These are phyloP conservation scores for Acipenser transmontanus DNA, from an alignment of 2,797 vertebrate species.

Conservation along the genomic window DNA sequence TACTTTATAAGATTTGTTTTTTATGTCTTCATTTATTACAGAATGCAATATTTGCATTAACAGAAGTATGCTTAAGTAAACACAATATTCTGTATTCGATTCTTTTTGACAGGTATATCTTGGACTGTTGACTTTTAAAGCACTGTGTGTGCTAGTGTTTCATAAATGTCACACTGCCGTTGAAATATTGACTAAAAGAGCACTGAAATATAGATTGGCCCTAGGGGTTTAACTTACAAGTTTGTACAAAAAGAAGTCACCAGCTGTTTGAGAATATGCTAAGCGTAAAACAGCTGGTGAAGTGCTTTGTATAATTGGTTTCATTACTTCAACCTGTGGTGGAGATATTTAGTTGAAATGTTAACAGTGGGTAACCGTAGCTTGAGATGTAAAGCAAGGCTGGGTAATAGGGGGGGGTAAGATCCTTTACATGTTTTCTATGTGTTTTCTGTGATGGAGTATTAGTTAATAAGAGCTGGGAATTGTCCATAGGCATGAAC, in stretches of 20 bases:
- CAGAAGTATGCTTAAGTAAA: no score
- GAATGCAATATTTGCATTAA: no score
- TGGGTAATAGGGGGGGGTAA: slow-evolving; percentile 5
- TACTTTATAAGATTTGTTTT: no score
- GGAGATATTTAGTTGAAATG: slow-evolving; percentile 51
- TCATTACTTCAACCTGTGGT: slow-evolving; percentile 46
- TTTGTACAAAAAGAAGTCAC: slow-evolving; percentile 18
- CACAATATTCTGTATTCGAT: no score
- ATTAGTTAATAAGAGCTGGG: slow-evolving; percentile 52
- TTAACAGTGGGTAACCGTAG: slow-evolving; percentile 21
- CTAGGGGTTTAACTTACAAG: slow-evolving; percentile 42
- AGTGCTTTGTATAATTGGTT: slow-evolving; percentile 55
- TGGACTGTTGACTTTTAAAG: slow-evolving; percentile 49
- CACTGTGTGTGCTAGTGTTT: slow-evolving; percentile 33
- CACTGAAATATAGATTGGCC: slow-evolving; percentile 59
- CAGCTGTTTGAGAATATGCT: slow-evolving; percentile 40
- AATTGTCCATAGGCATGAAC: slow-evolving; percentile 45
- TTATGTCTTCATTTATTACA: no score
- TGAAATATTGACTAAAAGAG: slow-evolving; percentile 45
- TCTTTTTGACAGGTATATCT: neutral
- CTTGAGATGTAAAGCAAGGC: slow-evolving; percentile 6
- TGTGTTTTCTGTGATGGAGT: slow-evolving; percentile 61
- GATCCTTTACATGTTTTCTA: slow-evolving; percentile 32
- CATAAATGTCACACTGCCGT: slow-evolving; percentile 53
- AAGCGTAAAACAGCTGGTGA: slow-evolving; percentile 28